Base-by-base conservation (phyloP, 2,888 invertebrate species). In the Tetanocera ferruginea region DNA sequence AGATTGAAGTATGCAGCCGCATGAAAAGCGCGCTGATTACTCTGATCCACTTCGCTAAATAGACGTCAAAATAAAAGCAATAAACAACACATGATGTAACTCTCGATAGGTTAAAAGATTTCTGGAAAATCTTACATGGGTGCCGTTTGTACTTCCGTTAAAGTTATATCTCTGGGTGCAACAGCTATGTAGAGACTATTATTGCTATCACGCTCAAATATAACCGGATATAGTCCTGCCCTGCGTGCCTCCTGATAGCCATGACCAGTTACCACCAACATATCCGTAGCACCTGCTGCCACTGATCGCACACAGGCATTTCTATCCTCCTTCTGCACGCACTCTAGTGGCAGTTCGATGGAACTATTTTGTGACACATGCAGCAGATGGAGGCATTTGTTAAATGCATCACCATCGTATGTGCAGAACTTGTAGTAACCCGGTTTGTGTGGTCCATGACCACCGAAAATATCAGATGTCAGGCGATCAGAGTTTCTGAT, bases 1-100 rank as follows among this genome's bases (percentile, higher is more conserved):
- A 80, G 52, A 78, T 83, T 83, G n/a, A 83, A 82, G 25, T 69
- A 80, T 25, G 76, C 75, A 34, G 81, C 82, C 2, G 83, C 82
- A 79, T 82, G 82, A 23, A 81, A 80, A 9, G 82, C 82, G 17
- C 82, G 82, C 67, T 79, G 49, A 57, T 81, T 60, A 1, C 76
- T 51, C 28, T 69, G 76, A 60, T 83, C 55, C 14, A 82, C 75
- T 52, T 76, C 75, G 25, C 83, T 83, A 66, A 4, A 76, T 77
- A 19, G 37, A 14, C 11, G 6, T 6, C 1, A n/a, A 5, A 28
- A 25, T 2, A 5, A 19, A 19, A 5, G 6, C 4, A 25, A 17
- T 23, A 55, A 8, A 49, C 25, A 28, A 66, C 2, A 34, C 9
- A 43, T 43, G n/a, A 64, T 2, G 1, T 31, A 3, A 64, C 5